A percentile compares a stretch with the other conserved stretches of the same genome.
phyloP scores from a whole-genome alignment of 2,797 vertebrate genomes.

The Phataginus tetradactyla region DNA sequence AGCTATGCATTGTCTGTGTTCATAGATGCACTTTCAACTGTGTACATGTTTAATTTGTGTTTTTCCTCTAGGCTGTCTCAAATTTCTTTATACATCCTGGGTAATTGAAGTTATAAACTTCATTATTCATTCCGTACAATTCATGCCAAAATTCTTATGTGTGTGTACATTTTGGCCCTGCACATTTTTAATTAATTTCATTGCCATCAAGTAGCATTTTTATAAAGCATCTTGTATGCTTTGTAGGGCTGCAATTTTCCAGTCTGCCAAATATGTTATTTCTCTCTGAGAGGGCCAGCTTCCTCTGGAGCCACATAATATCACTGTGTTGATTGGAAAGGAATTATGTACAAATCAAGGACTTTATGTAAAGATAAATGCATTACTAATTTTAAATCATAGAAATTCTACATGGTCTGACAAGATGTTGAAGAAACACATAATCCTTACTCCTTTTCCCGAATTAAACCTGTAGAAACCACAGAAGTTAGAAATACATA shows the following conservation, averaged over 20 bases:
- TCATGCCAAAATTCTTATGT: slow-evolving; percentile 43
- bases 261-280: background rate
- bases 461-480: background rate
- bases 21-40: background rate
- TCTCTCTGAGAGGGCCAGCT: background rate
- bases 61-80: background rate
- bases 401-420: background rate
- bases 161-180: background rate
- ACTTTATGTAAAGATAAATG: background rate
- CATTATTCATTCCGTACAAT: slow-evolving; percentile 49
- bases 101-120: background rate
- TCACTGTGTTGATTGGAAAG: background rate
- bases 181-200: slow-evolving; percentile 59
- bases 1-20: background rate
- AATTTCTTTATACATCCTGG: slow-evolving; percentile 17
- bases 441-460: background rate
- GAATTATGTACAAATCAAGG: background rate
- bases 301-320: background rate
- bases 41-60: background rate
- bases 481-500: background rate
- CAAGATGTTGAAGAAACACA: background rate
- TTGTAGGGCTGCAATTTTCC: slow-evolving; percentile 6
- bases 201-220: slow-evolving; percentile 16
- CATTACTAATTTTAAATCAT: slow-evolving; percentile 33
- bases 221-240: background rate